These are phyloP conservation scores for Caenorhabditis uteleia DNA, from an alignment of 2,888 invertebrate species.

Conservation along the genomic window DNA sequence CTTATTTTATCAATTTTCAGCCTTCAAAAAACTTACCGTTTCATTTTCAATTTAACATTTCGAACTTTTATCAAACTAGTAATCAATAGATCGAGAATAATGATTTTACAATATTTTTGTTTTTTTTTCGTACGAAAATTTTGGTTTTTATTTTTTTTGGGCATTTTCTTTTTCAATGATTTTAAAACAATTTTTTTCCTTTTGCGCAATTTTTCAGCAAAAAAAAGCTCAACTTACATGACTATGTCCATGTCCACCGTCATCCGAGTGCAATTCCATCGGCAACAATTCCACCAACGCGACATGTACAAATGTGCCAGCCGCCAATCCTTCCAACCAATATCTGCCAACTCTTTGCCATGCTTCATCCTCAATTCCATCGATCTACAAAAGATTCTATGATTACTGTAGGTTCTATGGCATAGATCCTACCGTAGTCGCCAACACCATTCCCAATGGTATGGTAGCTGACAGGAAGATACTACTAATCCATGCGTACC, in stretches of 20 bases:
- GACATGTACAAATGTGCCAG: conserved; percentile 67
- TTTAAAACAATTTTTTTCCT: not conserved
- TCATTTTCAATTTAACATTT: too few species aligned
- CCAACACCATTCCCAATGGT: conserved; percentile 60
- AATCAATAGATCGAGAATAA: too few species aligned
- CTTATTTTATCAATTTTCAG: too few species aligned
- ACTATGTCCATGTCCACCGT: conserved; percentile 24
- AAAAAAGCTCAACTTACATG: conserved; percentile 16
- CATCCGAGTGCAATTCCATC: conserved; percentile 48
- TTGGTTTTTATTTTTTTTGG: too few species aligned
- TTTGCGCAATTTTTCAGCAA: not conserved
- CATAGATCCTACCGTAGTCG: conserved; percentile 44
- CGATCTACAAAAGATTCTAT: conserved; percentile 41
- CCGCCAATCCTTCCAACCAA: conserved; percentile 64
- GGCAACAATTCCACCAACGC: conserved; percentile 64
- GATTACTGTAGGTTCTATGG: too few species aligned
- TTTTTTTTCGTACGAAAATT: too few species aligned
- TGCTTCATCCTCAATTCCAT: conserved; percentile 49
- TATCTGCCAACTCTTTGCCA: conserved; percentile 48
- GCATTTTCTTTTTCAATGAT: too few species aligned
- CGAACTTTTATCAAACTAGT: too few species aligned
- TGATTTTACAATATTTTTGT: too few species aligned
- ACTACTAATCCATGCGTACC: conserved; percentile 49
- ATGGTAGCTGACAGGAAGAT: conserved; percentile 58
- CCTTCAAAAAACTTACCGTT: too few species aligned